Evolutionary conservation across 2,113 vertebrate genomes (phyloP), one percentile per base, ranked within the genome.

Genomic region (Orientallactaga bullata): DNA sequence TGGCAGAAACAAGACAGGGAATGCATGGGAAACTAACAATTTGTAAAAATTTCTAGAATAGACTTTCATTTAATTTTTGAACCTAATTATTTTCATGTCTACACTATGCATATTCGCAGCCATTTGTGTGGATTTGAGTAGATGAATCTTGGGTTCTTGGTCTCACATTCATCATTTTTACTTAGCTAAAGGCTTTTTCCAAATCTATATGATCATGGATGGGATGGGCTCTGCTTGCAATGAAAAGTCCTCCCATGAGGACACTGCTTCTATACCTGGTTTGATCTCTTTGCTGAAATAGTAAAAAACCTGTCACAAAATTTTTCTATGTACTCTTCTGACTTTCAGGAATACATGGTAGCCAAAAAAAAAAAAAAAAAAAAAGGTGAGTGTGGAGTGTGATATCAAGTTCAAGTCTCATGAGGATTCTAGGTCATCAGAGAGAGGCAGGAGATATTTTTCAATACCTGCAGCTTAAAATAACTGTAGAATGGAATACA

Each of bases 351-450:
- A 9, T 80, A 83, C 5, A 17, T 51, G 6, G 32, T 35, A 92
- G 79, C 42, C 26, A 74, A 96, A 95, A 89, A 7, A 84, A 58
- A 28, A 28, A 51, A 51, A 51, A 51, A 12, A 51, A 51, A 51
- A 51, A 51, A 51, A 12, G 12, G 12, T 12, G n/a, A n/a, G n/a
- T 35, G 1, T 0, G 16, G 20, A 65, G 8, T 79, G 4, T 89
- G 55, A 69, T 65, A 37, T 18, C 61, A 32, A 92, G 55, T 90
- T 90, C 55, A 95, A 94, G 55, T 37, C 66, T 94, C 88, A 32
- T 37, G 35, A 95, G 47, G 7, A 69, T n/a, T 95, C 39, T 69
- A 91, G 87, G 85, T 87, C 47, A 35, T 17, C 5, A n/a, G n/a
- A n/a, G n/a, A 68, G 69, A 87, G 8, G 39, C 32, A 77, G 30